Percentiles rank a stretch among this genome's conserved stretches.
Conservation (phyloP, 2,113 vertebrate genomes). For the Hippolais icterina region DNA sequence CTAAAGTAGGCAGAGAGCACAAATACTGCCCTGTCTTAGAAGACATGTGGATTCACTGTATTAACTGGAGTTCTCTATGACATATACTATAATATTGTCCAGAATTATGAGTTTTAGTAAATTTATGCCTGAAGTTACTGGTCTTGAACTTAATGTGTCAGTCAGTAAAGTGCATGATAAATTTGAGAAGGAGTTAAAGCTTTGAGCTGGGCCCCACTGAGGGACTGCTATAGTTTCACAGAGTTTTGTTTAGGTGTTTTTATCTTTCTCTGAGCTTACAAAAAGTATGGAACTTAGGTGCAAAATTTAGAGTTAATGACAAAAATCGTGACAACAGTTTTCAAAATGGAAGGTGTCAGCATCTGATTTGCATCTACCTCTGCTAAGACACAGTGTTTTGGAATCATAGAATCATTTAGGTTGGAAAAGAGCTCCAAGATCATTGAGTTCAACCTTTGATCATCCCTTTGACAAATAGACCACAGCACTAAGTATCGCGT, state of each 20-base stretch:
- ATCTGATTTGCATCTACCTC: accelerated
- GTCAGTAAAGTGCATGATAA: neutral
- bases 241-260: neutral
- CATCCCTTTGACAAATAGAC: neutral
- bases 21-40: neutral
- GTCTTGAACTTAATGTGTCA: neutral
- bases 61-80: neutral
- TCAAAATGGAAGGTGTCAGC: neutral
- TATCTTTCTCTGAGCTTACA: neutral
- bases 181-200: neutral
- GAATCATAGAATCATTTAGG: neutral
- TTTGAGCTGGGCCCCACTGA: neutral
- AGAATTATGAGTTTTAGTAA: neutral
- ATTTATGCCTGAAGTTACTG: neutral
- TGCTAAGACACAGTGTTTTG: neutral
- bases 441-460: neutral
- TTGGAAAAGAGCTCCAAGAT: neutral
- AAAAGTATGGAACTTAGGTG: neutral
- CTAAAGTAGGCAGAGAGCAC: neutral
- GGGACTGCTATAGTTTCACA: neutral
- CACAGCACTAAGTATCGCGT: accelerated
- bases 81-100: neutral
- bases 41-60: neutral
- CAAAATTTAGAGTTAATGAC: neutral
- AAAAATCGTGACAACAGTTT: neutral